Percentiles rank a stretch among this genome's conserved stretches.
Conservation (phyloP, 2,888 invertebrate species). For the Epinotia bilunana region DNA sequence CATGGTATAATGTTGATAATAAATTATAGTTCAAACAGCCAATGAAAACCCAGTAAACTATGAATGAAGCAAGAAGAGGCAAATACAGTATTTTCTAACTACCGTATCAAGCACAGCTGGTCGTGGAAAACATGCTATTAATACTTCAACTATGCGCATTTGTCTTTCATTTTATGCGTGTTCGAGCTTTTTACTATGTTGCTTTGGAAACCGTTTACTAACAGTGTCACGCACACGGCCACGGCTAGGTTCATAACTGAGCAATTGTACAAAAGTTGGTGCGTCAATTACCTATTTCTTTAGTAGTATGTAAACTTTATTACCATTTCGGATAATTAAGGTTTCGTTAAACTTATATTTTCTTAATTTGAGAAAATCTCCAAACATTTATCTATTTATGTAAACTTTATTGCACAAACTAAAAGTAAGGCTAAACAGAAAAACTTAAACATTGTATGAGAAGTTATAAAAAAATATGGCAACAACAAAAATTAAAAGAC, state of each 20-base stretch:
- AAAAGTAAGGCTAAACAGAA: no score
- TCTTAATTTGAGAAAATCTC: no score
- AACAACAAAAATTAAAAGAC: no score
- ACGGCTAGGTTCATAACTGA: background rate
- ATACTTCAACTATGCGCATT: background rate
- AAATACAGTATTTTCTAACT: background rate
- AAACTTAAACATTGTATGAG: no score
- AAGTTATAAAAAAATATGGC: no score
- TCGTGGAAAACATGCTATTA: slow-evolving; percentile 8
- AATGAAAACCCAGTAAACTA: background rate
- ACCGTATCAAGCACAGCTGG: slow-evolving; percentile 4
- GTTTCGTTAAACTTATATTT: no score
- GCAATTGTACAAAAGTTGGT: background rate
- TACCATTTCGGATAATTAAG: no score
- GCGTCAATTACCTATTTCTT: no score
- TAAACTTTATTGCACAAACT: no score
- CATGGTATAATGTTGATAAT: no score
- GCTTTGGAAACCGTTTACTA: background rate
- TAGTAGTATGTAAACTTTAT: no score
- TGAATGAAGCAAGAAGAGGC: background rate
- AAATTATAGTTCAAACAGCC: background rate
- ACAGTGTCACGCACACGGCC: slow-evolving; percentile 12
- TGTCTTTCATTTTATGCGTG: slow-evolving; percentile 10
- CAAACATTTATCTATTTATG: no score
- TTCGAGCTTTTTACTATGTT: slow-evolving; percentile 1